Evolutionary conservation across 1,140 invertebrate species (phyloP), one percentile per base, ranked within the genome.

Genomic region (Caenorhabditis brenneri): DNA sequence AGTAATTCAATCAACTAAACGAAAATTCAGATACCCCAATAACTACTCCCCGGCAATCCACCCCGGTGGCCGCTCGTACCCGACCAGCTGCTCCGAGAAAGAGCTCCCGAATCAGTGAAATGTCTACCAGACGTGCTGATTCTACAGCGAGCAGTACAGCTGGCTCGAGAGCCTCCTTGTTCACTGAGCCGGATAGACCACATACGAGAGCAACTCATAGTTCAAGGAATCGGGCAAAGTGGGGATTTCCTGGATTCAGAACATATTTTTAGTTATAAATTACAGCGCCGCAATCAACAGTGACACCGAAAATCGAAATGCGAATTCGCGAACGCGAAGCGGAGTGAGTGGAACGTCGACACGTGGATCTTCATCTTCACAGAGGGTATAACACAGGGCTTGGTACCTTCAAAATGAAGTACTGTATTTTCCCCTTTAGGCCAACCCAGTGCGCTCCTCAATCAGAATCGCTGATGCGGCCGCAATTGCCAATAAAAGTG

Each of bases 381-480:
- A n/a, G n/a, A n/a, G n/a, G n/a, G n/a, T n/a, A n/a, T n/a, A n/a
- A n/a, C n/a, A n/a, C n/a, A n/a, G n/a, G n/a, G n/a, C n/a, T n/a
- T n/a, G n/a, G n/a, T n/a, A n/a, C n/a, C n/a, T n/a, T n/a, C n/a
- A n/a, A n/a, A n/a, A n/a, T n/a, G n/a, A n/a, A n/a, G n/a, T n/a
- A n/a, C n/a, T n/a, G n/a, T n/a, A n/a, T n/a, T n/a, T n/a, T n/a
- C n/a, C n/a, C n/a, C n/a, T 65, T 24, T 42, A 74, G 65, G 10
- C 65, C 33, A 74, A 74, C 29, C 65, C 65, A 33, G 65, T 74
- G n/a, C 65, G 65, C 36, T 22, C 65, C 29, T 74, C 65, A 42
- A 74, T 74, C 36, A 74, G 65, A 74, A 74, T 74, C 24, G 65
- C 65, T 74, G 65, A 74, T 31, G 65, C 65, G 7, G 65, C 36